Conservation (phyloP, 2,797 vertebrate genomes). For the Lophotriccus pileatus region DNA sequence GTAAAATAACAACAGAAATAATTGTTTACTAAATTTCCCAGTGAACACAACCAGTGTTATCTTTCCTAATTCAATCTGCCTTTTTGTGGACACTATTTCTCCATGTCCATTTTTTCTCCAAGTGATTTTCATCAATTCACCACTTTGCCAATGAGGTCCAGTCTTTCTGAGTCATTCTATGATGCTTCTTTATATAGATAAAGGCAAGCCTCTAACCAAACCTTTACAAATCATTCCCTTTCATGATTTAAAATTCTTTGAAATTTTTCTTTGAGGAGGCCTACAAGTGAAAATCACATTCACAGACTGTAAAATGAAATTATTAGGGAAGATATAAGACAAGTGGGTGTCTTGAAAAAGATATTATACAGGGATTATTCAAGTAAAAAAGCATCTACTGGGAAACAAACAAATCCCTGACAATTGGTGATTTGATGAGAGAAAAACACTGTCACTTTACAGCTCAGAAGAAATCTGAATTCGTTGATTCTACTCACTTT, state of each 20-base stretch:
- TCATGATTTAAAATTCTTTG: background rate
- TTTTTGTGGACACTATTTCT: background rate
- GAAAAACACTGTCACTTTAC: background rate
- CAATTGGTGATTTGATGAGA: slow-evolving; percentile 9
- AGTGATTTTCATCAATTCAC: background rate
- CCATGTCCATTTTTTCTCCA: background rate
- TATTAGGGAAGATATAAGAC: background rate
- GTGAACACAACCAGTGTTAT: background rate
- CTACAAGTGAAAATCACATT: background rate
- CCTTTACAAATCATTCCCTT: background rate
- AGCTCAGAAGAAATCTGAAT: slow-evolving; percentile 14
- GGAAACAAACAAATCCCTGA: background rate
- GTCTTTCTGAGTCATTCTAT: background rate
- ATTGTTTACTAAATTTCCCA: background rate
- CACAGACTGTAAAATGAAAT: background rate
- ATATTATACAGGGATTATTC: background rate
- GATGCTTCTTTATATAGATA: background rate
- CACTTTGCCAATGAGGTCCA: background rate
- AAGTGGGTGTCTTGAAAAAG: background rate
- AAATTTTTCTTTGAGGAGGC: background rate
- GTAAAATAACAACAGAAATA: background rate
- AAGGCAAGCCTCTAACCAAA: background rate
- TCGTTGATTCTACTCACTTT: slow-evolving; percentile 16
- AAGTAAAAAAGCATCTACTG: background rate
- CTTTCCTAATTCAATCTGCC: background rate